Evolutionary conservation across 2,113 vertebrate species (phyloP).

Genomic region (Trachemys scripta): DNA sequence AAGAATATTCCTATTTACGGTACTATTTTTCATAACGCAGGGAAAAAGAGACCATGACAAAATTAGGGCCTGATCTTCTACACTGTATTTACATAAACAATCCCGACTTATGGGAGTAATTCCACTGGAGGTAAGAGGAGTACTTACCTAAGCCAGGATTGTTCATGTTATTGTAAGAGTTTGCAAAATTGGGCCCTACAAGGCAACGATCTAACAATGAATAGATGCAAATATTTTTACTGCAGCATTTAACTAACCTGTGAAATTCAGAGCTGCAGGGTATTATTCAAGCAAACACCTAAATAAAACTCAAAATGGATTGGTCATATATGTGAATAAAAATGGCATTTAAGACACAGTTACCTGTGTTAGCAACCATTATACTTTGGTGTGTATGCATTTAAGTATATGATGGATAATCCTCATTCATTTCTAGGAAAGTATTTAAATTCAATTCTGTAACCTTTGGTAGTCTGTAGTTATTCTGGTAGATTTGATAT

Average conservation of each 20-base stretch:
- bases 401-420: not conserved
- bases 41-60: not conserved
- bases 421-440: not conserved
- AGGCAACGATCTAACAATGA: not conserved
- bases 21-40: not conserved
- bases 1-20: not conserved
- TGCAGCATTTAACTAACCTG: not conserved
- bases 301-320: not conserved
- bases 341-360: not conserved
- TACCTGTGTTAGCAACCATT: not conserved
- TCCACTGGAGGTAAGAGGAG: not conserved
- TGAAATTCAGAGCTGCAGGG: not conserved
- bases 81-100: not conserved
- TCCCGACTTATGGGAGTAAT: conserved; percentile 42
- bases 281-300: not conserved
- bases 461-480: not conserved
- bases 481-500: not conserved
- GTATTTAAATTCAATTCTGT: not conserved
- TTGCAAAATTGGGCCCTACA: not conserved
- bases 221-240: not conserved
- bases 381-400: not conserved
- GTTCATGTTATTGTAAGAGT: not conserved
- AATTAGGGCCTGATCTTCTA: not conserved
- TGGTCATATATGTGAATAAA: not conserved
- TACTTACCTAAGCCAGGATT: not conserved